These are phyloP conservation scores for Aselliscus stoliczkanus DNA, from an alignment of 2,797 vertebrate species.

Conservation along the genomic window DNA sequence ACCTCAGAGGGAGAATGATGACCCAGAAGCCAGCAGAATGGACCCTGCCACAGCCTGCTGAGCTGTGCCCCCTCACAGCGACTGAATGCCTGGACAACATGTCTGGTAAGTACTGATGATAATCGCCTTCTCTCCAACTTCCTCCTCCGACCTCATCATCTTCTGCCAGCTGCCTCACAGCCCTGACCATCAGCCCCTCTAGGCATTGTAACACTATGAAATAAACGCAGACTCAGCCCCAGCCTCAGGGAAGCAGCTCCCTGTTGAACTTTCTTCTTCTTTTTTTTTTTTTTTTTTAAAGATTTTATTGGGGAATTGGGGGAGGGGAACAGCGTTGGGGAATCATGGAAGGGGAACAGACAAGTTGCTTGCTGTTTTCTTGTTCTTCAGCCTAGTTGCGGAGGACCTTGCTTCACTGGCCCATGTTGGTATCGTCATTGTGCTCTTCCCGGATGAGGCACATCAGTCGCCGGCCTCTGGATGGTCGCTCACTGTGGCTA, in stretches of 20 bases:
- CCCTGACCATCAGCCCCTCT: background rate
- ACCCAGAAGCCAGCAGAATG: background rate
- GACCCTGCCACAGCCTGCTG: background rate
- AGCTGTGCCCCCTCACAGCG: background rate
- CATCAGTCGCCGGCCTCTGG: too few species aligned
- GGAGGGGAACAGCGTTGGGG: too few species aligned
- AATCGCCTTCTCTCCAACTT: fast-evolving
- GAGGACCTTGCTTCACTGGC: too few species aligned
- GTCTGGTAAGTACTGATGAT: background rate
- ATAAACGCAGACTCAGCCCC: background rate
- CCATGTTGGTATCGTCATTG: too few species aligned
- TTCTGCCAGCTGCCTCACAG: background rate
- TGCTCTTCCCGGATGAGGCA: too few species aligned
- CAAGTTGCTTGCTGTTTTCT: too few species aligned
- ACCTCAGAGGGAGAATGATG: background rate
- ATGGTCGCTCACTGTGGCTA: too few species aligned
- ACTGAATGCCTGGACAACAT: background rate
- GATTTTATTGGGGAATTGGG: too few species aligned
- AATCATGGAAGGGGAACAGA: too few species aligned
- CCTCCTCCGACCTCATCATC: background rate
- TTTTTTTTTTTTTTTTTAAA: too few species aligned
- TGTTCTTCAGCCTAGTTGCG: too few species aligned
- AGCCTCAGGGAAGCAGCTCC: background rate
- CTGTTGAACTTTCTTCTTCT: background rate
- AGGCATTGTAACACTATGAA: background rate